These are phyloP conservation scores for Psophia crepitans DNA, from an alignment of 2,113 vertebrate genomes.

Conservation along the genomic window DNA sequence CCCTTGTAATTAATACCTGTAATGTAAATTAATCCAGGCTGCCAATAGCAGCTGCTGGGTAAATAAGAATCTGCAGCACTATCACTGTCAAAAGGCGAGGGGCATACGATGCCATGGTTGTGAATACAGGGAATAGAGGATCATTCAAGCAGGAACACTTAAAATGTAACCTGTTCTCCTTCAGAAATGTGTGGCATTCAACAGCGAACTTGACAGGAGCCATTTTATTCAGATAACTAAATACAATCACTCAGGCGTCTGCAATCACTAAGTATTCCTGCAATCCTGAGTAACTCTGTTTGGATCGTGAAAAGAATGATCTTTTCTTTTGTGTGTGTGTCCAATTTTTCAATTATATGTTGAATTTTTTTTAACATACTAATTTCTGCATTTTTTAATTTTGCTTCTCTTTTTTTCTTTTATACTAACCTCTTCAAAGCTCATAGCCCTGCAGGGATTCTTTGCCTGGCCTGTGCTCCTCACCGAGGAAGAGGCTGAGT, in stretches of 20 bases:
- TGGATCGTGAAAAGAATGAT: background rate
- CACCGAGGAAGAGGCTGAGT: background rate
- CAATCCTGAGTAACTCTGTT: background rate
- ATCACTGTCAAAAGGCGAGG: background rate
- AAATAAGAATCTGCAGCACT: constrained; percentile 56
- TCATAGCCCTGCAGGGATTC: background rate
- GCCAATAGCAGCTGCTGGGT: constrained; percentile 28
- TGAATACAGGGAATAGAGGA: background rate
- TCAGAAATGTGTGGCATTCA: background rate
- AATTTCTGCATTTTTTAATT: background rate
- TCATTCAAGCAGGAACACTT: background rate
- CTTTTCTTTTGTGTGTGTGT: background rate
- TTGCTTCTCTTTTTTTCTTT: background rate
- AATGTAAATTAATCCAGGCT: constrained; percentile 32
- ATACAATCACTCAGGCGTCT: background rate
- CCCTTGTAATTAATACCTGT: constrained; percentile 57
- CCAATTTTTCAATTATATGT: background rate
- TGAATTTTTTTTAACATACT: background rate
- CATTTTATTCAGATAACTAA: background rate
- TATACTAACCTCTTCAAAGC: background rate
- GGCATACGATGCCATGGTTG: background rate
- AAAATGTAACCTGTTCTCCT: constrained; percentile 1
- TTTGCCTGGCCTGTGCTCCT: background rate
- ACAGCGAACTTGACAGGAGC: background rate
- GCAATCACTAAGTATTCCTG: background rate